Evolutionary conservation across 2,888 invertebrate genomes (phyloP), one percentile per base, ranked within the genome.

Genomic region (Catocala nupta): DNA sequence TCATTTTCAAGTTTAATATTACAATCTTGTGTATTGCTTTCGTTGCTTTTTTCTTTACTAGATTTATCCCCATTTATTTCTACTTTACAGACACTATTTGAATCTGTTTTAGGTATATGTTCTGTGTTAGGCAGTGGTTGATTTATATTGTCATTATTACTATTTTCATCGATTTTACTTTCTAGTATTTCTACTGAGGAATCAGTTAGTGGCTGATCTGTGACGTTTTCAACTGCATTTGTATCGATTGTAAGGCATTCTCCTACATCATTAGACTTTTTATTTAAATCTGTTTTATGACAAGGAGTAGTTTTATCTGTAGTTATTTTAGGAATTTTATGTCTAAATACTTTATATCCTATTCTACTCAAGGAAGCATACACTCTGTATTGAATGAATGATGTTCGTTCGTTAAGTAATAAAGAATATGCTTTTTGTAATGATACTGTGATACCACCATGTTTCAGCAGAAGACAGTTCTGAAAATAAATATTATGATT

Each of bases 401-500:
- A 81, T 36, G 94, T 86, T 51, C 84, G 72, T 36, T 83, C 84
- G 47, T 74, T 72, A 0, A 95, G 77, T 50, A 96, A 81, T 68
- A 96, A 82, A 34, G 93, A 87, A 75, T 96, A 96, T 10, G 95
- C 96, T 89, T 96, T 96, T 83, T 96, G 96, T 49, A 96, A 85
- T 63, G 96, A 96, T 16, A 96, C 90, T 58, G 95, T 92, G 0
- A 95, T 88, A 42, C 93, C 93, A 81, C 95, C 94, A 85, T 95
- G 94, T 65, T 89, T 90, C 11, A 96, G 87, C 77, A 95, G 95
- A 12, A 96, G 87, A 75, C 93, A 93, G 82, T 96, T 96, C 96
- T 96, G 88, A 64, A 95, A 90, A 52, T 25, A 36, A 44, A n/a
- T 48, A 43, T 39, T 8, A 50, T n/a, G 5, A 49, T 50, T 5